Percentiles rank a stretch among this genome's conserved stretches.
phyloP scores from a whole-genome alignment of 2,113 vertebrate species.

The Grammomys surdaster region DNA sequence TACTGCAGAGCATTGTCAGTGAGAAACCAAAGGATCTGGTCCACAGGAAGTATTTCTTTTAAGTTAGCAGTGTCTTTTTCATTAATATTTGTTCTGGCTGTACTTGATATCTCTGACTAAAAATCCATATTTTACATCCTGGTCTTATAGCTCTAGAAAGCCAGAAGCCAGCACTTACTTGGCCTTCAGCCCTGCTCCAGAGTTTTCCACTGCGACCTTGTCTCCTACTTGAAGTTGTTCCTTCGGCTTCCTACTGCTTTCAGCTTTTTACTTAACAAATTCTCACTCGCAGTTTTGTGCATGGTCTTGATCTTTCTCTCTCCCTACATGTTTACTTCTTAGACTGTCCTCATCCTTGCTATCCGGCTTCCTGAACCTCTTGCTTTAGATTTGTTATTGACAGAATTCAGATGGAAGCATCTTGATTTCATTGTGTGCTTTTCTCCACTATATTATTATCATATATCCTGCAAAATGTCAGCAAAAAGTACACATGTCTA shows the following conservation, averaged over 20 bases:
- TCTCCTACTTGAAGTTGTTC: background rate
- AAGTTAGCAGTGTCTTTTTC: conserved; percentile 11
- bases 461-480: background rate
- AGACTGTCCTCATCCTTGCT: background rate
- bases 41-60: background rate
- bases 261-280: conserved; percentile 42
- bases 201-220: background rate
- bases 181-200: background rate
- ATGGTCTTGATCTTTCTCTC: conserved; percentile 56
- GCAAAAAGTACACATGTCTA: conserved; percentile 60
- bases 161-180: background rate
- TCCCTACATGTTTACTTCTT: background rate
- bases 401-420: conserved; percentile 57
- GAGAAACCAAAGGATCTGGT: background rate
- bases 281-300: conserved; percentile 61
- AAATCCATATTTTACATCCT: conserved; percentile 27
- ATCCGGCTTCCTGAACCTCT: conserved; percentile 9
- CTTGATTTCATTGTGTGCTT: conserved; percentile 15
- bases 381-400: conserved; percentile 17
- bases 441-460: conserved; percentile 35
- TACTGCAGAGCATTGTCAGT: background rate
- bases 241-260: conserved; percentile 36
- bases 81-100: background rate
- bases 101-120: background rate
- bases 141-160: background rate